A percentile compares a stretch with the other conserved stretches of the same genome.
These are phyloP conservation scores for Scaptomyza tumidula DNA, from an alignment of 2,888 invertebrate genomes.

Conservation along the genomic window DNA sequence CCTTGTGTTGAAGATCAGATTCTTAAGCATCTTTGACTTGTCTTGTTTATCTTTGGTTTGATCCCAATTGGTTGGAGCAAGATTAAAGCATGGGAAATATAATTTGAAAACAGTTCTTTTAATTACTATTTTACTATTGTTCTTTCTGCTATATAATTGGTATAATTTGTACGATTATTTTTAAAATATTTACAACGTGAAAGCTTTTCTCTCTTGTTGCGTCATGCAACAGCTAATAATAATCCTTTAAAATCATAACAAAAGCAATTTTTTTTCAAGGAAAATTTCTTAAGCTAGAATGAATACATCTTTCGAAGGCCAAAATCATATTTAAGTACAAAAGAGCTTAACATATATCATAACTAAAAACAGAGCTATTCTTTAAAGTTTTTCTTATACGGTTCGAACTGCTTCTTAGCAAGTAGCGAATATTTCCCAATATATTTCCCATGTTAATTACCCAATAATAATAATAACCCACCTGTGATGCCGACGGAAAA, in stretches of 20 bases:
- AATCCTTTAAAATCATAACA: too few relatives aligned
- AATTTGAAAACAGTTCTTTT: neutral
- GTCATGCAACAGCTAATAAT: too few relatives aligned
- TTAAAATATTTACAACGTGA: neutral
- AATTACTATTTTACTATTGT: slow-evolving; percentile 1
- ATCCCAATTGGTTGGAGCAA: slow-evolving; percentile 25
- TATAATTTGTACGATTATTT: neutral
- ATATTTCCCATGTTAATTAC: neutral
- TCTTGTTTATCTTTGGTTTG: slow-evolving; percentile 23
- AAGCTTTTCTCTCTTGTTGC: neutral
- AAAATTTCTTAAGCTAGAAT: neutral
- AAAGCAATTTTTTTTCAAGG: neutral
- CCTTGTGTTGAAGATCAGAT: neutral
- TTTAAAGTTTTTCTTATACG: too few relatives aligned
- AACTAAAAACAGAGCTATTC: too few relatives aligned
- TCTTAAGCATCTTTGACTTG: slow-evolving; percentile 10
- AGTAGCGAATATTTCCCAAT: too few relatives aligned
- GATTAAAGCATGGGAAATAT: slow-evolving; percentile 11
- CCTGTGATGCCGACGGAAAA: slow-evolving; percentile 96
- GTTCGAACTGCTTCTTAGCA: too few relatives aligned
- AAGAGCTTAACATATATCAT: neutral
- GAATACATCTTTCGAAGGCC: too few relatives aligned
- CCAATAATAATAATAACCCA: slow-evolving; percentile 84
- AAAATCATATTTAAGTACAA: neutral
- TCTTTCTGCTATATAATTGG: neutral